These are phyloP conservation scores for Ophion ellenae DNA, from an alignment of 2,888 invertebrate species.

Conservation along the genomic window DNA sequence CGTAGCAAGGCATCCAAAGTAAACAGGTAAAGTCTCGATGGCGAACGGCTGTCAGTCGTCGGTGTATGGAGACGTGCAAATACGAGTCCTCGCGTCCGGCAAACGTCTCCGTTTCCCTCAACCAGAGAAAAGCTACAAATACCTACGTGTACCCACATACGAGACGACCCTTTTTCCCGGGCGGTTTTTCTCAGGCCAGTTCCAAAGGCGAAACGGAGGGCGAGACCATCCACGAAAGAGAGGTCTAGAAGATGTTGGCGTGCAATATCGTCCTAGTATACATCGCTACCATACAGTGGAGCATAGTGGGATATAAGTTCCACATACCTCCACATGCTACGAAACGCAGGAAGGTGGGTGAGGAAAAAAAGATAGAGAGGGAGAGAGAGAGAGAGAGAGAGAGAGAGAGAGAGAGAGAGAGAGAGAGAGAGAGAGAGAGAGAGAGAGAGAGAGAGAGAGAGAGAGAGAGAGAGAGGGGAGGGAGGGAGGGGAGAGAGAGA, in stretches of 20 bases:
- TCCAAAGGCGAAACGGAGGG: background rate
- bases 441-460: too few species aligned
- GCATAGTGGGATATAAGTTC: conserved; percentile 37
- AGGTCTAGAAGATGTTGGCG: conserved; percentile 32
- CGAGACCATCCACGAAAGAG: conserved; percentile 38
- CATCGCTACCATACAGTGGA: conserved; percentile 31
- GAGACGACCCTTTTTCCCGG: conserved; percentile 8
- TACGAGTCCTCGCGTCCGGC: conserved; percentile 58
- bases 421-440: background rate
- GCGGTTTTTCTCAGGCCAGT: conserved; percentile 39
- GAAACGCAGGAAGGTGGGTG: background rate
- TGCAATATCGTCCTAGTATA: conserved; percentile 10
- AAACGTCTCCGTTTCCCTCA: conserved; percentile 54
- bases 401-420: background rate
- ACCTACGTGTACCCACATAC: conserved; percentile 18
- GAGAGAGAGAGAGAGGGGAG: background rate
- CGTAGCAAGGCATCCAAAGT: conserved; percentile 36
- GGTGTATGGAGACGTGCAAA: conserved; percentile 59
- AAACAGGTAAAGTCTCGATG: conserved; percentile 57
- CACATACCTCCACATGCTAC: conserved; percentile 8
- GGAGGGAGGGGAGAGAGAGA: background rate
- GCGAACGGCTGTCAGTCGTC: conserved; percentile 28
- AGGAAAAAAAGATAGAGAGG: background rate
- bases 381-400: too few species aligned
- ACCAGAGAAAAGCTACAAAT: conserved; percentile 37